Conservation (phyloP, 2,797 vertebrate genomes). For the Sebastolobus altivelis region DNA sequence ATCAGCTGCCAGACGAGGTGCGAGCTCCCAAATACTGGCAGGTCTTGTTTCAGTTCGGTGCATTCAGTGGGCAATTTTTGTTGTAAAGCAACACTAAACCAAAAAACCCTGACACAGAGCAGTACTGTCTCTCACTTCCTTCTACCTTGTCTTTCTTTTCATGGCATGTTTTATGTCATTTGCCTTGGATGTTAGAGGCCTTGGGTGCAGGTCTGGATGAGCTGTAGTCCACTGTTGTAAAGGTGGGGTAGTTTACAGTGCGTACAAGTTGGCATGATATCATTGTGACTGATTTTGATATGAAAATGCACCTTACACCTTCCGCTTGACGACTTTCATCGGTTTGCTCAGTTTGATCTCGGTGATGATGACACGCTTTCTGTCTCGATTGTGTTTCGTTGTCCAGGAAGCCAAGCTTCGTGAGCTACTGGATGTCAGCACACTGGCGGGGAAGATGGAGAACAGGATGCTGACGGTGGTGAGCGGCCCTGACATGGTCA, state of each 20-base stretch:
- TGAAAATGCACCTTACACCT: not conserved
- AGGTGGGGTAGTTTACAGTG: not conserved
- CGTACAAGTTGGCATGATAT: not conserved
- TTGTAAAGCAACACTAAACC: conserved; percentile 25
- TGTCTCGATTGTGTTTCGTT: conserved; percentile 17
- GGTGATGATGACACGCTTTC: not conserved
- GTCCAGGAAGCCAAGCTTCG: conserved; percentile 93
- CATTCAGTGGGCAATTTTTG: not conserved
- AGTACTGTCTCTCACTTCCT: conserved; percentile 53
- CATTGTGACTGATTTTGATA: not conserved
- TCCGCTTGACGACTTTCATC: not conserved
- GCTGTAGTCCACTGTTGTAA: not conserved
- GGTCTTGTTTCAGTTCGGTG: conserved; percentile 34
- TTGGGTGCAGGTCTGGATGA: conserved; percentile 11
- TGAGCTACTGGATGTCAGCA: conserved; percentile 93
- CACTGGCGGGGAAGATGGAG: conserved; percentile 90
- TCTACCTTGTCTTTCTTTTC: too few species aligned
- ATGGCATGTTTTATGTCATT: conserved; percentile 48
- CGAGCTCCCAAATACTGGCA: conserved; percentile 17
- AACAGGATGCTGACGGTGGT: conserved; percentile 95
- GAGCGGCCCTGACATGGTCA: conserved; percentile 94
- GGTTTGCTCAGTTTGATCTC: not conserved
- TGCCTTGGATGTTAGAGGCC: not conserved
- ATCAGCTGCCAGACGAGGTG: conserved; percentile 38
- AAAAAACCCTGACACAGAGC: conserved; percentile 45